phyloP scores from a whole-genome alignment of 2,797 vertebrate species.

The Heliangelus exortis region DNA sequence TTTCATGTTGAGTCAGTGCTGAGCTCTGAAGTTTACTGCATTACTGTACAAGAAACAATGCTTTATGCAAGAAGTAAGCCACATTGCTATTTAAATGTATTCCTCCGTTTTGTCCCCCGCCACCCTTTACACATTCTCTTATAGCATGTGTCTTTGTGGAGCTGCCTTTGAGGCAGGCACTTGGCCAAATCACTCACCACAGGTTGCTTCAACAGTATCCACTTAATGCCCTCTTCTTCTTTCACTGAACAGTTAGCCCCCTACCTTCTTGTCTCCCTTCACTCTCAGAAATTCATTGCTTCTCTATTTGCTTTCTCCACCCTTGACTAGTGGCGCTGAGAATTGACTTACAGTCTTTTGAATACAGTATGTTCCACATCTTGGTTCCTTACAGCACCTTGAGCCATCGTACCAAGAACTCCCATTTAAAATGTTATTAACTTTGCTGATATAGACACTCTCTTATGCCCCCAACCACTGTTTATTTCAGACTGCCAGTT shows the following conservation, averaged over 20 bases:
- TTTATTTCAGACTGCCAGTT: constrained; percentile 77
- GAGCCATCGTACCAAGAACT: constrained; percentile 75
- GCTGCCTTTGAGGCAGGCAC: not conserved
- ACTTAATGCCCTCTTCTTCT: not conserved
- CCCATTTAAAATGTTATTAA: constrained; percentile 79
- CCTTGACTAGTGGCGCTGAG: constrained; percentile 71
- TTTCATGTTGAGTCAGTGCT: not conserved
- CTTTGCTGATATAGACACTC: constrained; percentile 74
- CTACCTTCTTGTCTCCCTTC: not conserved
- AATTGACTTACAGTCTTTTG: constrained; percentile 69
- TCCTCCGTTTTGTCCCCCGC: not conserved
- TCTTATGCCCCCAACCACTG: constrained; percentile 68
- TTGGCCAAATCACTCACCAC: not conserved
- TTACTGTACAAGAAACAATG: not conserved
- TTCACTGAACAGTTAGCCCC: not conserved
- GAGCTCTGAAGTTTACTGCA: not conserved
- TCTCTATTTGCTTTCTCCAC: constrained; percentile 65
- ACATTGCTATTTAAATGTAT: not conserved
- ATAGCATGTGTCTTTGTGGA: not conserved
- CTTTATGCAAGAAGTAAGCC: not conserved
- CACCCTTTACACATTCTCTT: not conserved
- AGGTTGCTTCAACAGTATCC: not conserved
- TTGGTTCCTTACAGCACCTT: constrained; percentile 55
- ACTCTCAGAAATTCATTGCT: constrained; percentile 62
- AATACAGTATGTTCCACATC: constrained; percentile 66